Percentiles rank a stretch among this genome's conserved stretches.
Conservation (phyloP, 2,113 vertebrate species). For the Dipodomys stephensi region DNA sequence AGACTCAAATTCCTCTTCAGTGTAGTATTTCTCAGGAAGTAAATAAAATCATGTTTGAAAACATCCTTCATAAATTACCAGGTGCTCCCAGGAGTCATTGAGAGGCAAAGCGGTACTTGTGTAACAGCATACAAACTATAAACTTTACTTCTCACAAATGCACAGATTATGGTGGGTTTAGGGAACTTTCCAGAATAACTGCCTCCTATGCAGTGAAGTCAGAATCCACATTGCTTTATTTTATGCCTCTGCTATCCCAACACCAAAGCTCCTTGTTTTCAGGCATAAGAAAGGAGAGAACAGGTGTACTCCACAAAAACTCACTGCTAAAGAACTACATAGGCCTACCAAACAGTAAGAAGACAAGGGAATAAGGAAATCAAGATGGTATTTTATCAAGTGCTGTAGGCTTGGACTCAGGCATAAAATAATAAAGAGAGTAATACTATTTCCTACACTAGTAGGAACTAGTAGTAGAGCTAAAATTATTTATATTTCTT, state of each 20-base stretch:
- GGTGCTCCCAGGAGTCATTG: background rate
- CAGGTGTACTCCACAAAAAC: background rate
- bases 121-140: background rate
- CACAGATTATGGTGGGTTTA: background rate
- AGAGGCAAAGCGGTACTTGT: background rate
- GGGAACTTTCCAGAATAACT: background rate
- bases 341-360: background rate
- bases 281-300: background rate
- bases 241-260: background rate
- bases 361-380: background rate
- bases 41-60: constrained; percentile 19
- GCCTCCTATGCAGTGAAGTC: background rate
- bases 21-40: background rate
- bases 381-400: background rate
- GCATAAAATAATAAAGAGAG: background rate
- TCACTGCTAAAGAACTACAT: background rate
- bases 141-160: background rate
- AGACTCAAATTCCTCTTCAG: background rate
- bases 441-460: background rate
- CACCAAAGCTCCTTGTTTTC: background rate
- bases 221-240: background rate
- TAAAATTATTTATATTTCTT: background rate
- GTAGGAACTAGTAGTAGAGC: background rate
- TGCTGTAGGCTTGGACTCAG: background rate
- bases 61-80: background rate